Conservation (phyloP, 2,888 invertebrate genomes). For the Tachystola acroxantha region DNA sequence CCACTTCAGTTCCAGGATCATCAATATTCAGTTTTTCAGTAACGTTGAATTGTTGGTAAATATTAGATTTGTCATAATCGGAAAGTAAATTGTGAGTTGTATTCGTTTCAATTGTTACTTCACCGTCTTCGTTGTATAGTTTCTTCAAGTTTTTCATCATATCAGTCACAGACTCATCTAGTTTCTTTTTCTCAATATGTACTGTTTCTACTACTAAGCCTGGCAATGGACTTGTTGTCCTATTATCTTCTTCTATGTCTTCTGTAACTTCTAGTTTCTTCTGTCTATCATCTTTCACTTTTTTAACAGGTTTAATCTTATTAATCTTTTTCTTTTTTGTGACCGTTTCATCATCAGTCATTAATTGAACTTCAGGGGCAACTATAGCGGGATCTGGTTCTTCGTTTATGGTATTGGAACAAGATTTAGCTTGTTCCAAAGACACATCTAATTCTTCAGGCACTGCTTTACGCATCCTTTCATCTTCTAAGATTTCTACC, state of each 20-base stretch:
- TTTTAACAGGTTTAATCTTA: constrained; percentile 14
- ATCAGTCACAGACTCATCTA: constrained; percentile 31
- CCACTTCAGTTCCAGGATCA: background rate
- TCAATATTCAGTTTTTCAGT: constrained; percentile 21
- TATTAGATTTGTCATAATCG: constrained; percentile 31
- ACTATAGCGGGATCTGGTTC: constrained; percentile 24
- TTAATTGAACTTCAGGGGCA: constrained; percentile 39
- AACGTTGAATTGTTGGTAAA: constrained; percentile 22
- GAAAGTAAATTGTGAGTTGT: constrained; percentile 44
- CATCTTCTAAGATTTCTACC: constrained; percentile 35
- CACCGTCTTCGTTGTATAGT: constrained; percentile 30
- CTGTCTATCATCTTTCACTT: constrained; percentile 9
- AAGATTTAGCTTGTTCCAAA: constrained; percentile 24
- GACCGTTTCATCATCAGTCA: constrained; percentile 21
- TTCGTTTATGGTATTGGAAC: constrained; percentile 7
- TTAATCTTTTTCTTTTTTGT: constrained; percentile 17
- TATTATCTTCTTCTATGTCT: constrained; percentile 24
- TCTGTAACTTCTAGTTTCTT: constrained; percentile 3
- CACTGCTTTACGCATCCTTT: constrained; percentile 42
- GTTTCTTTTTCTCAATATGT: constrained; percentile 20
- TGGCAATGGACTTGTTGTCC: constrained; percentile 52
- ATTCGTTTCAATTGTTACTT: constrained; percentile 30
- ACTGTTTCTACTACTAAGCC: constrained; percentile 47
- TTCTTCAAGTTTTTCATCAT: constrained; percentile 44
- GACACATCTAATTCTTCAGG: constrained; percentile 43